Percentiles rank a stretch among this genome's conserved stretches.
Conservation (phyloP, 23 tunicate genomes). For the Ascidia mentula region DNA sequence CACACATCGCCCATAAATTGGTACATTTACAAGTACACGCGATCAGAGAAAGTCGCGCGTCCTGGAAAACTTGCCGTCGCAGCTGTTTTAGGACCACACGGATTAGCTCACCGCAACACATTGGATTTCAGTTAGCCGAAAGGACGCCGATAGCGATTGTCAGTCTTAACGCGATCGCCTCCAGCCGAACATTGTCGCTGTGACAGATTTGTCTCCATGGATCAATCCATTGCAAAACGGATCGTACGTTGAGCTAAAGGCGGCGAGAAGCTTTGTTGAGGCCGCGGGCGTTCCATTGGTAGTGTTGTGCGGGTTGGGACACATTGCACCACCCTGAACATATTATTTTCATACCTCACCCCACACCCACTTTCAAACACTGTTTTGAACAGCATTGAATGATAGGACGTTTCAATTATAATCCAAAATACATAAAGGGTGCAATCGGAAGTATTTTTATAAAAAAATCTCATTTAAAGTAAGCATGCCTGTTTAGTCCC, state of each 20-base stretch:
- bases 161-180: neutral
- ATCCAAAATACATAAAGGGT: too few relatives aligned
- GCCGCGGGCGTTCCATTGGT: neutral
- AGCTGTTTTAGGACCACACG: conserved; percentile 5
- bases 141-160: neutral
- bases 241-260: neutral
- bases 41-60: neutral
- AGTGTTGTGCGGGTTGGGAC: too few relatives aligned
- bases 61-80: neutral
- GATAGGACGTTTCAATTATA: too few relatives aligned
- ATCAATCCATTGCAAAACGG: neutral
- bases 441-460: too few relatives aligned
- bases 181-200: neutral
- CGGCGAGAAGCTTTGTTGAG: neutral
- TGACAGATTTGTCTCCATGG: neutral
- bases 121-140: neutral
- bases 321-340: too few relatives aligned
- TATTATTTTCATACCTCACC: too few relatives aligned
- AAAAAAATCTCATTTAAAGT: too few relatives aligned
- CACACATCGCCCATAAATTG: too few relatives aligned
- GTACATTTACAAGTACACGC: too few relatives aligned
- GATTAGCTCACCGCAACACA: neutral
- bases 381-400: too few relatives aligned
- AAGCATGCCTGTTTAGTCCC: too few relatives aligned
- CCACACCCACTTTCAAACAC: too few relatives aligned